Evolutionary conservation across 1,140 invertebrate species (phyloP).

Genomic region (Achroia grisella): DNA sequence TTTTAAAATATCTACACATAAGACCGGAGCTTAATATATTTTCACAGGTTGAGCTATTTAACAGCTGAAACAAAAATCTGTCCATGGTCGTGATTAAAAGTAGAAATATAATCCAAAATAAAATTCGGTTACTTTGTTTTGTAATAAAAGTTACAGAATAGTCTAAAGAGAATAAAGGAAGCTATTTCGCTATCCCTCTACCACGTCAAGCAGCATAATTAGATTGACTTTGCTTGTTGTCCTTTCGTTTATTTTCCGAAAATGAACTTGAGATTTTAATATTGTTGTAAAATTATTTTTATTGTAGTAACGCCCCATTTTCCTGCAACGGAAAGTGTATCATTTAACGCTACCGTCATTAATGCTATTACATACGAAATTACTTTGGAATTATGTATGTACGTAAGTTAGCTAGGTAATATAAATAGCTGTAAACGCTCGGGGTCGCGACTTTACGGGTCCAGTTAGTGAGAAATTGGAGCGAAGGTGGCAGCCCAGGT

Average conservation of each 20-base stretch:
- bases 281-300: constrained; percentile 14
- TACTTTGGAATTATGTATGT: constrained; percentile 5
- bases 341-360: background rate
- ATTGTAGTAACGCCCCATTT: background rate
- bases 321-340: background rate
- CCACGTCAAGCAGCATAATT: constrained; percentile 43
- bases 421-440: constrained; percentile 22
- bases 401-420: constrained; percentile 9
- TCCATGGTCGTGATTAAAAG: too few relatives aligned
- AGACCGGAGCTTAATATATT: too few relatives aligned
- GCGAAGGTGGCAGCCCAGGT: constrained; percentile 28
- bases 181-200: constrained; percentile 41
- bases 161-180: constrained; percentile 32
- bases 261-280: constrained; percentile 34
- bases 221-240: constrained; percentile 35
- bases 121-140: background rate
- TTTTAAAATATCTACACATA: too few relatives aligned
- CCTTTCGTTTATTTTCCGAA: constrained; percentile 37
- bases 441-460: constrained; percentile 32
- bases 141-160: constrained; percentile 16
- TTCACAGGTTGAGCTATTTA: too few relatives aligned
- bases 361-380: background rate
- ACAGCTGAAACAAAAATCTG: too few relatives aligned
- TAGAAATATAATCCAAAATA: too few relatives aligned
- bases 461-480: constrained; percentile 50